These are phyloP conservation scores for Lithophane ornitopus DNA, from an alignment of 2,888 invertebrate genomes.

Conservation along the genomic window DNA sequence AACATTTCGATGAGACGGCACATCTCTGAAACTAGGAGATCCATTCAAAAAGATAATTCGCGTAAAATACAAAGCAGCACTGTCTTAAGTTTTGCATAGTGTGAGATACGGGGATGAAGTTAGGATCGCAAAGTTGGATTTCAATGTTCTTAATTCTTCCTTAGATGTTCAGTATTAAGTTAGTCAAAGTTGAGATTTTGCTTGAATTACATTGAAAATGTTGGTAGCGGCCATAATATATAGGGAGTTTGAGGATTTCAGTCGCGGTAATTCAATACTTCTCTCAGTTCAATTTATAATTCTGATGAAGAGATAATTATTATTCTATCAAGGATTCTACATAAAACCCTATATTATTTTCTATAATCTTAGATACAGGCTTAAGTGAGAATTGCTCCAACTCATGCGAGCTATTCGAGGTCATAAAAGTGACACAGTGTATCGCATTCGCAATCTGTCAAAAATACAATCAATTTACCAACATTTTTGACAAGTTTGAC, in stretches of 20 bases:
- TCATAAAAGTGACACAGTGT: too few species aligned
- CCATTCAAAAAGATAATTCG: constrained; percentile 70
- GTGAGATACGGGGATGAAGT: constrained; percentile 61
- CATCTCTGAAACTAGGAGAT: constrained; percentile 61
- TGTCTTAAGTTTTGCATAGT: constrained; percentile 63
- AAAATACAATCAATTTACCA: too few species aligned
- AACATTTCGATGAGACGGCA: constrained; percentile 52
- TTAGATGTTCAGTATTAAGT: constrained; percentile 50
- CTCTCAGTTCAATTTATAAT: not conserved
- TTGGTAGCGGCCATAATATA: constrained; percentile 15
- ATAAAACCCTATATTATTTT: too few species aligned
- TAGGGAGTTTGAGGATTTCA: constrained; percentile 11
- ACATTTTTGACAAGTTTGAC: too few species aligned
- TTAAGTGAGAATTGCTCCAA: too few species aligned
- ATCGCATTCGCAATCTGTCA: too few species aligned
- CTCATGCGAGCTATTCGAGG: too few species aligned
- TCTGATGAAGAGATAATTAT: constrained; percentile 2
- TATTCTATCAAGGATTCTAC: not conserved
- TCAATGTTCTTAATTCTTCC: constrained; percentile 60
- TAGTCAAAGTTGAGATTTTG: constrained; percentile 49
- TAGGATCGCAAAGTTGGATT: constrained; percentile 56
- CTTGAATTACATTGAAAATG: constrained; percentile 38
- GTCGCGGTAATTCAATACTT: not conserved
- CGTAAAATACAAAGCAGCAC: constrained; percentile 65
- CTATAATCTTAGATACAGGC: too few species aligned